Conservation (phyloP, 2,113 vertebrate genomes). For the Corythornis cristatus region DNA sequence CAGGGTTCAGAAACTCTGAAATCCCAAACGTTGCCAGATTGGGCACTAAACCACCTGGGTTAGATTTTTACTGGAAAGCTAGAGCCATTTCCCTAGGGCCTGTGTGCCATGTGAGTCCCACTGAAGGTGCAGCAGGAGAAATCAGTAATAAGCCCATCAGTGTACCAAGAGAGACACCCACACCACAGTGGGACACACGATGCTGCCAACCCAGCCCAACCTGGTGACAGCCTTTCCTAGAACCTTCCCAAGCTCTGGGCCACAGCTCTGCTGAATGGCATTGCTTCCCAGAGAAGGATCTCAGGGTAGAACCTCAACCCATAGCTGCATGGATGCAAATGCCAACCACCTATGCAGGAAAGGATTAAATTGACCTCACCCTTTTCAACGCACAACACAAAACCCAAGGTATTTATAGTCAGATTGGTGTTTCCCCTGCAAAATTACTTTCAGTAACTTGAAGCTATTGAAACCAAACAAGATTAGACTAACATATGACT, state of each 20-base stretch:
- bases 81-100: neutral
- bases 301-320: neutral
- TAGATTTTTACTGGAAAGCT: neutral
- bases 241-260: neutral
- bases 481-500: neutral
- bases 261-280: neutral
- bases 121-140: neutral
- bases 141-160: neutral
- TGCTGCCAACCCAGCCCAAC: neutral
- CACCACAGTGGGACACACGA: neutral
- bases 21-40: neutral
- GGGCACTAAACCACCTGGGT: no score
- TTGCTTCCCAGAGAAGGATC: neutral
- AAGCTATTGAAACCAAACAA: neutral
- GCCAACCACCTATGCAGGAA: neutral
- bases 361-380: neutral
- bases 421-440: neutral
- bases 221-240: neutral
- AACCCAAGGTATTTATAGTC: neutral
- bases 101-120: neutral
- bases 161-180: neutral
- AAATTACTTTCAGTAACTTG: neutral
- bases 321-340: neutral
- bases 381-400: neutral
- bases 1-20: neutral